Base-by-base conservation (phyloP, 1,140 invertebrate genomes). In the Drosophila ananassae region DNA sequence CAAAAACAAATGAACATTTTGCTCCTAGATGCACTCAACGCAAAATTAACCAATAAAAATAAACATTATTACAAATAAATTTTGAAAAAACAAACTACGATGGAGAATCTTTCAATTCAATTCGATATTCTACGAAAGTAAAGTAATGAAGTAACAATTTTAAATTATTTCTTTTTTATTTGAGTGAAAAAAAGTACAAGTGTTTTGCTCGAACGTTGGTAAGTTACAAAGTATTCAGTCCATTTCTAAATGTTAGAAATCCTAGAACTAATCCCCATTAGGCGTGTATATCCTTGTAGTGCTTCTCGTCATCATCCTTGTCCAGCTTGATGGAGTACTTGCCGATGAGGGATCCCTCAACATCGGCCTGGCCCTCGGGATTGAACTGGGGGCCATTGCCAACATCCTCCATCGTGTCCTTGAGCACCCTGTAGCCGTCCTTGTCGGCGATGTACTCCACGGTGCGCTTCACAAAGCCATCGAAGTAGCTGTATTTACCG, bases 361-460 rank as follows among this genome's bases (percentile, higher is more conserved):
- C 90, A 57, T 93, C 89, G 54, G 93, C 93, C 58, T 91, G 79
- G 4, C 93, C 93, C 1, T 93, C 75, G 3, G 79, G 66, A 79
- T 94, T 92, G 56, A 92, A 81, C 5, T 79, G 41, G 8, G 93
- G 93, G 10, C 93, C 93, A 34, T 92, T 73, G 21, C 93, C 93
- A 64, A 94, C 92, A 2, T 93, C 91, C 72, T 94, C 79, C 58
- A 85, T 91, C 21, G 92, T 90, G 60, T 93, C 93, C 68, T 92
- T 92, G 3, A 93, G 71, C 21, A 94, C 92, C 73, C 94, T 85
- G 89, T 94, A 94, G 59, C 94, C 94, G 60, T 93, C 92, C 78
- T 94, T 92, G 80, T 94, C 94, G 77, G 94, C 94, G 52, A 92
- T 92, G 73, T 94, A 94, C 52, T 93, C 83, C 0, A 94, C 93